These are phyloP conservation scores for Oceanodroma tethys DNA, from an alignment of 2,113 vertebrate genomes.

Conservation along the genomic window DNA sequence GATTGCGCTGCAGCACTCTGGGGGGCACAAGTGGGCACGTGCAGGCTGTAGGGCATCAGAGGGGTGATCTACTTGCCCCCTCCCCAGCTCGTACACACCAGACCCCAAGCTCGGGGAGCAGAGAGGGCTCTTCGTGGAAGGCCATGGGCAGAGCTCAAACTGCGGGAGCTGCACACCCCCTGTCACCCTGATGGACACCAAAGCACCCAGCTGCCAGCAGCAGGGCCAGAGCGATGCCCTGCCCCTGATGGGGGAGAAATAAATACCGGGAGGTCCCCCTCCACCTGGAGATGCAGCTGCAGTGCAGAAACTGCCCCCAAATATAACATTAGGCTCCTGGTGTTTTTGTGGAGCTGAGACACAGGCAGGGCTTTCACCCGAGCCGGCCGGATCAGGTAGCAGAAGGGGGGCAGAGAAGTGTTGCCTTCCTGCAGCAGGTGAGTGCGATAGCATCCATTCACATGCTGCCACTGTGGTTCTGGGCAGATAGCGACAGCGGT, in stretches of 20 bases:
- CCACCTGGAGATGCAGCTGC: background rate
- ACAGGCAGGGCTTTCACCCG: background rate
- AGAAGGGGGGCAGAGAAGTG: background rate
- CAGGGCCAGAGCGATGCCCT: rapidly evolving
- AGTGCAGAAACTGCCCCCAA: background rate
- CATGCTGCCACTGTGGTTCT: background rate
- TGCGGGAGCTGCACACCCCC: rapidly evolving
- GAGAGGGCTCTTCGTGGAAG: background rate
- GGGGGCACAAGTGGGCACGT: too few relatives aligned
- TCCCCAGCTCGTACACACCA: rapidly evolving
- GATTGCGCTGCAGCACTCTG: rapidly evolving
- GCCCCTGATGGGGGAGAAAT: background rate
- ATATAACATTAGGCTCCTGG: rapidly evolving
- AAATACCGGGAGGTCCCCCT: background rate
- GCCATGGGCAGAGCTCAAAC: background rate
- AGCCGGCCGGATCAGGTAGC: too few relatives aligned
- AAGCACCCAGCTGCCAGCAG: background rate
- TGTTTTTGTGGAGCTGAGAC: background rate
- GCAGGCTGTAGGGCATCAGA: background rate
- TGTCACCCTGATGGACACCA: background rate
- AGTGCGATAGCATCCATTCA: background rate
- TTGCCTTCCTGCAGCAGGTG: background rate
- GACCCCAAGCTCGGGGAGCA: background rate
- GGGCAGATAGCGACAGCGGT: background rate
- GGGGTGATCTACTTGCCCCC: background rate